Percentiles rank a stretch among this genome's conserved stretches.
Conservation (phyloP, 2,888 invertebrate genomes). For the Mongoloraphidia duomilia region DNA sequence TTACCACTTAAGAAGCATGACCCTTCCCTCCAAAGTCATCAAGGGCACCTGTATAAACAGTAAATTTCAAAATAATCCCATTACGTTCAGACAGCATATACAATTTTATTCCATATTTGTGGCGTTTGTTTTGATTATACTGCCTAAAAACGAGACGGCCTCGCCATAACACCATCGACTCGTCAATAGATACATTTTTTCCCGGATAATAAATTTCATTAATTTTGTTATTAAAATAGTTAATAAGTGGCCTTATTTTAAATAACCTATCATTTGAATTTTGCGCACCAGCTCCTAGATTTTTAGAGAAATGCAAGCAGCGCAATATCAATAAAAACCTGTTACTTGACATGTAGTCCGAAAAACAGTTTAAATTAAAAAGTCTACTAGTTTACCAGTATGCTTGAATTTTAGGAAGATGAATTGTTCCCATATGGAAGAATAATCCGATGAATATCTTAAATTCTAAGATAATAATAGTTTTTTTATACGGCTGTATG, state of each 20-base stretch:
- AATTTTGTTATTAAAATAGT: neutral
- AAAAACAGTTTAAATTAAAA: too few species aligned
- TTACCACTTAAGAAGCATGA: conserved; percentile 14
- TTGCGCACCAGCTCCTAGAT: too few species aligned
- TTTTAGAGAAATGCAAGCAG: too few species aligned
- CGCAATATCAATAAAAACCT: too few species aligned
- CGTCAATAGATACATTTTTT: neutral
- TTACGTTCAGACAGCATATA: conserved; percentile 23
- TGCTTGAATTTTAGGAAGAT: too few species aligned
- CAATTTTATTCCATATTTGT: conserved; percentile 14
- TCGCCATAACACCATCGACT: neutral
- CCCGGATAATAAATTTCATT: neutral
- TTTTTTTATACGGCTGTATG: too few species aligned
- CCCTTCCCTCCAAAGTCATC: conserved; percentile 6
- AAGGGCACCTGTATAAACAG: conserved; percentile 10
- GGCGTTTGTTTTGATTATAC: neutral
- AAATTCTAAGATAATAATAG: too few species aligned
- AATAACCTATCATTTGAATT: neutral
- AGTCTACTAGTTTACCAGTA: too few species aligned
- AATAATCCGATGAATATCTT: too few species aligned
- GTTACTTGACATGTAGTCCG: too few species aligned
- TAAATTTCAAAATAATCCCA: conserved; percentile 18
- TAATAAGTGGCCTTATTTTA: neutral
- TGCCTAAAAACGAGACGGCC: neutral
- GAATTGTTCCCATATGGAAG: too few species aligned